Evolutionary conservation across 2,888 invertebrate species (phyloP), one percentile per base, ranked within the genome.

Genomic region (Lepidonotus clava): DNA sequence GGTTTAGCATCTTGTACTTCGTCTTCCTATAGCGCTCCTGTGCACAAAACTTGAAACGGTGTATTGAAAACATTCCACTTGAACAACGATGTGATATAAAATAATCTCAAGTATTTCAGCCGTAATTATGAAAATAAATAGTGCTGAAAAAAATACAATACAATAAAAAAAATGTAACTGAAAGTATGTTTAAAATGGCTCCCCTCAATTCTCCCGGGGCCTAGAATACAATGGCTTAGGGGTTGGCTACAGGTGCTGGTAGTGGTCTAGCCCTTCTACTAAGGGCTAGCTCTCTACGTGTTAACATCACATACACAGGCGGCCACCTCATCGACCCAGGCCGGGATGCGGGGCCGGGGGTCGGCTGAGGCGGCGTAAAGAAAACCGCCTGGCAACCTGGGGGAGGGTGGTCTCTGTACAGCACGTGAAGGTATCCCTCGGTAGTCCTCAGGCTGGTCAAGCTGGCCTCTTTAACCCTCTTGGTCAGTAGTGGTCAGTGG

Each of bases 61-160:
- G 80, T 80, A 80, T 80, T 46, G 80, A 24, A 80, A 80, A 41
- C 41, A 80, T 80, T 51, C 80, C 80, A 80, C 28, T 80, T 80
- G 80, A 80, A 80, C 76, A 76, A 76, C 46, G 34, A 46, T 41
- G 51, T 80, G 18, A 80, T 80, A 80, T 24, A 51, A 80, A 80
- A 51, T 80, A 8, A 21, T 80, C n/a, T 34, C 21, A 14, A 51
- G 11, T 14, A 14, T 14, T 32, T 71, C 51, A 80, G 80, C 51
- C 51, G 28, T 80, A 21, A 80, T 46, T 41, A 80, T 41, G n/a
- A 46, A 80, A 46, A 80, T 80, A 80, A 80, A 80, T 80, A 46
- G 46, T 80, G 51, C 80, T 80, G 80, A 51, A 71, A 51, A 80
- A 36, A 80, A 46, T 46, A 41, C 46, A 46, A 80, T 80, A 80